phyloP scores from a whole-genome alignment of 2,888 invertebrate genomes.

The Dasysyrphus albostriatus region DNA sequence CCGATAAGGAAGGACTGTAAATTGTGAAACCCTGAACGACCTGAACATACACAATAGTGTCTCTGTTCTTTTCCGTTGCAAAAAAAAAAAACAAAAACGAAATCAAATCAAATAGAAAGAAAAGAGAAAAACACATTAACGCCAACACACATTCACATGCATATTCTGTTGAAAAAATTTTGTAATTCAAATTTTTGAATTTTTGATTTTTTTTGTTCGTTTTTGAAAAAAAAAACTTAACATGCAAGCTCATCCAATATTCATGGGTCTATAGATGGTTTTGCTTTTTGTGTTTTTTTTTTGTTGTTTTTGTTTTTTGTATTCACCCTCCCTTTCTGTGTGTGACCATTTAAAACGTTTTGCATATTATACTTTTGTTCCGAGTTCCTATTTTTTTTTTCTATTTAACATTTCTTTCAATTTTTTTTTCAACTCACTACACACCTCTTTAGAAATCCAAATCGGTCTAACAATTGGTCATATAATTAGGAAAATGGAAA shows the following conservation, averaged over 20 bases:
- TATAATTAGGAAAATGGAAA: conserved; percentile 60
- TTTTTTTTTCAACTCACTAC: conserved; percentile 3
- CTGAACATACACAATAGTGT: conserved; percentile 26
- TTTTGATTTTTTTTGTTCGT: conserved; percentile 17
- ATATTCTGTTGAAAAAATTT: conserved; percentile 35
- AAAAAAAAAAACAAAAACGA: conserved; percentile 1
- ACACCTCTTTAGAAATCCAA: conserved; percentile 21
- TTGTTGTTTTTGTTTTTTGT: not conserved
- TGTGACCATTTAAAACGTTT: conserved; percentile 57
- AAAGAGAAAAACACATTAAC: conserved; percentile 45
- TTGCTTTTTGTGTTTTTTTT: not conserved
- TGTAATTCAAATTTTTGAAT: conserved; percentile 55
- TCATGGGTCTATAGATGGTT: conserved; percentile 27
- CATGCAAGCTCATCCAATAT: conserved; percentile 45
- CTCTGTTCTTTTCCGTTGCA: conserved; percentile 19
- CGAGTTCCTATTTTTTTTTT: conserved; percentile 25
- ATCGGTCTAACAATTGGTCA: conserved; percentile 66
- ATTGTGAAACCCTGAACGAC: conserved; percentile 14
- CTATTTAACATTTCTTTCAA: conserved; percentile 2
- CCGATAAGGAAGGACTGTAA: conserved; percentile 39
- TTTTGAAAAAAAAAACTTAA: conserved; percentile 9
- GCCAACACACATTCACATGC: conserved; percentile 40
- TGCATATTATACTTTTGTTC: conserved; percentile 53
- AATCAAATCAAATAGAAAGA: conserved; percentile 26
- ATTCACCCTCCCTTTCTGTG: conserved; percentile 30